Percentiles rank a stretch among this genome's conserved stretches.
Conservation (phyloP, 2,888 invertebrate genomes). For the Tetheella fluctuosa region DNA sequence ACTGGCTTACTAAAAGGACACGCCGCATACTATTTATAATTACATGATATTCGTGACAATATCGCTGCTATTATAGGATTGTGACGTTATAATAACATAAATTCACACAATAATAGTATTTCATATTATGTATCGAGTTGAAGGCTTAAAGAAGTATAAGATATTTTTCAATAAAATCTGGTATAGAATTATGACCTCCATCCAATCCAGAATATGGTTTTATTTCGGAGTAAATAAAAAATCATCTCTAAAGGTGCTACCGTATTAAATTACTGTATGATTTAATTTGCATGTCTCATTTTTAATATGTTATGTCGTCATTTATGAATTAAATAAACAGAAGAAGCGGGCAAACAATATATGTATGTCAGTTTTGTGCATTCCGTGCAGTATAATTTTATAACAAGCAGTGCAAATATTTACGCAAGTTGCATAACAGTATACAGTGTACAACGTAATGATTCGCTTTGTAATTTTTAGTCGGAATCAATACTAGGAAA, state of each 20-base stretch:
- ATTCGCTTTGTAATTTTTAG: slow-evolving; percentile 22
- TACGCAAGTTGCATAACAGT: slow-evolving; percentile 53
- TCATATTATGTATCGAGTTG: too few species aligned
- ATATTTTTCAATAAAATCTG: too few species aligned
- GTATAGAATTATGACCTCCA: too few species aligned
- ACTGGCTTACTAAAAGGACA: too few species aligned
- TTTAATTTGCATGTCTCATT: not conserved
- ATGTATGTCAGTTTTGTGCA: slow-evolving; percentile 60
- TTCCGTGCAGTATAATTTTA: slow-evolving; percentile 76
- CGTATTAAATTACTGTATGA: not conserved
- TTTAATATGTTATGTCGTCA: slow-evolving; percentile 8
- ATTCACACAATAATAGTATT: too few species aligned
- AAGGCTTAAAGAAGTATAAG: too few species aligned
- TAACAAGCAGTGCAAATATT: slow-evolving; percentile 79
- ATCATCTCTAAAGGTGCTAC: too few species aligned
- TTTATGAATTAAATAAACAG: slow-evolving; percentile 46
- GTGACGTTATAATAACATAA: too few species aligned
- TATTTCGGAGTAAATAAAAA: too few species aligned
- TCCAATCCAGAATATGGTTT: not conserved
- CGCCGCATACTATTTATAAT: too few species aligned
- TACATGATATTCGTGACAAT: too few species aligned
- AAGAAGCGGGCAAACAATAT: slow-evolving; percentile 75
- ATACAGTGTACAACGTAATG: slow-evolving; percentile 33
- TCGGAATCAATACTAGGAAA: slow-evolving; percentile 5
- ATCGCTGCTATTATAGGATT: too few species aligned